Evolutionary conservation across 2,888 invertebrate species (phyloP).

Genomic region (Drosophila mercatorum): DNA sequence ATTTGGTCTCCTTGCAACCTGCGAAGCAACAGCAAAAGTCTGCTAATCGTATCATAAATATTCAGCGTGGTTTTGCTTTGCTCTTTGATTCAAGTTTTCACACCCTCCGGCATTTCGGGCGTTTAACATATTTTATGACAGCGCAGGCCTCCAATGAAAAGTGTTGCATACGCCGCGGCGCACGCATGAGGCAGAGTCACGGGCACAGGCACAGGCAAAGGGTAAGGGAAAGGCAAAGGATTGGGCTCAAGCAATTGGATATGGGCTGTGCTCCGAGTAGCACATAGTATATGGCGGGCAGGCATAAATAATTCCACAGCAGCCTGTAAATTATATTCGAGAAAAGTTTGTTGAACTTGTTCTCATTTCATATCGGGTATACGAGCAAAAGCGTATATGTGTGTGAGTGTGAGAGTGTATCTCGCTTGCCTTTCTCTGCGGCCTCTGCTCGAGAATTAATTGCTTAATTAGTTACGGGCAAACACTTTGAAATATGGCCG

Average conservation of each 20-base stretch:
- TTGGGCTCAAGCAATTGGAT: conserved; percentile 47
- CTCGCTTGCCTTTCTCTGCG: conserved; percentile 21
- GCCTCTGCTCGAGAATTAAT: conserved; percentile 72
- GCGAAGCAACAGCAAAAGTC: conserved; percentile 40
- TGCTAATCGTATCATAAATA: conserved; percentile 80
- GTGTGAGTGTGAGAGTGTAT: conserved; percentile 20
- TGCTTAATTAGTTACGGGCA: conserved; percentile 82
- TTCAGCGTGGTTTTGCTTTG: conserved; percentile 69
- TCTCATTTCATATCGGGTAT: conserved; percentile 33
- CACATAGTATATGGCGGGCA: conserved; percentile 11
- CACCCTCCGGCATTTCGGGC: conserved; percentile 74
- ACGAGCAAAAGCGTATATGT: background rate
- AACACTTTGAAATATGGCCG: conserved; percentile 79
- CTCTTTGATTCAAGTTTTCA: conserved; percentile 77
- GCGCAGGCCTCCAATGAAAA: conserved; percentile 35
- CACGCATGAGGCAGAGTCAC: conserved; percentile 48
- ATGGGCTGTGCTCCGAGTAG: conserved; percentile 12
- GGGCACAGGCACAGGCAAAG: conserved; percentile 24
- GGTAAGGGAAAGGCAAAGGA: conserved; percentile 26
- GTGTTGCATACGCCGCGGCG: conserved; percentile 69
- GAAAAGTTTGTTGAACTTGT: conserved; percentile 74
- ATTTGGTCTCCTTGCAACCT: conserved; percentile 71
- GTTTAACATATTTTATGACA: conserved; percentile 78
- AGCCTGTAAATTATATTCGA: conserved; percentile 64
- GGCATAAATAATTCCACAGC: conserved; percentile 61